Percentiles rank a stretch among this genome's conserved stretches.
These are phyloP conservation scores for Andrena marginata DNA, from an alignment of 2,888 invertebrate species.

Conservation along the genomic window DNA sequence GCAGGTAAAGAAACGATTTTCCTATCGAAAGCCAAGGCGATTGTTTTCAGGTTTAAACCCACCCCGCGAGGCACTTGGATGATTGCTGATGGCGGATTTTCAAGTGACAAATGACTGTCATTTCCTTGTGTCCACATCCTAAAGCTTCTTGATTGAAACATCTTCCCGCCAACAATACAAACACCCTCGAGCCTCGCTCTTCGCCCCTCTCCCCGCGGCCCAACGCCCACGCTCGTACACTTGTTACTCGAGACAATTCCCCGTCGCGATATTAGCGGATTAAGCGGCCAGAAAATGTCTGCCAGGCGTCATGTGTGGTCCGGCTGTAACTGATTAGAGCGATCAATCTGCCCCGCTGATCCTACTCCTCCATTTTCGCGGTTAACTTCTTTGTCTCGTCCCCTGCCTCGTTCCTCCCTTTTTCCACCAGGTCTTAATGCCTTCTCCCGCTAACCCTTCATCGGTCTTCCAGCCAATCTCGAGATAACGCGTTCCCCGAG, in stretches of 20 bases:
- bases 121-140: constrained; percentile 18
- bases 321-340: constrained; percentile 77
- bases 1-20: too few relatives aligned
- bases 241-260: constrained; percentile 50
- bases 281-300: constrained; percentile 60
- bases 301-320: constrained; percentile 75
- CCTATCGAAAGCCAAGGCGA: too few relatives aligned
- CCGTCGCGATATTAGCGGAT: constrained; percentile 63
- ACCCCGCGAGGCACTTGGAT: not conserved
- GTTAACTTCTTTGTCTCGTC: constrained; percentile 29
- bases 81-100: not conserved
- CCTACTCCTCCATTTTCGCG: constrained; percentile 52
- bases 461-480: constrained; percentile 59
- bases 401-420: constrained; percentile 28
- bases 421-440: constrained; percentile 62
- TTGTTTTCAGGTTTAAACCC: not conserved
- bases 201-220: not conserved
- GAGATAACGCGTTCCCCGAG: constrained; percentile 69
- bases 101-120: constrained; percentile 19
- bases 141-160: not conserved
- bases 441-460: constrained; percentile 51
- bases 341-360: constrained; percentile 75
- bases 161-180: constrained; percentile 1
- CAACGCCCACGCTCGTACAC: constrained; percentile 53
- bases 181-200: not conserved